These are phyloP conservation scores for Eilema sororculum DNA, from an alignment of 2,888 invertebrate species.

Conservation along the genomic window DNA sequence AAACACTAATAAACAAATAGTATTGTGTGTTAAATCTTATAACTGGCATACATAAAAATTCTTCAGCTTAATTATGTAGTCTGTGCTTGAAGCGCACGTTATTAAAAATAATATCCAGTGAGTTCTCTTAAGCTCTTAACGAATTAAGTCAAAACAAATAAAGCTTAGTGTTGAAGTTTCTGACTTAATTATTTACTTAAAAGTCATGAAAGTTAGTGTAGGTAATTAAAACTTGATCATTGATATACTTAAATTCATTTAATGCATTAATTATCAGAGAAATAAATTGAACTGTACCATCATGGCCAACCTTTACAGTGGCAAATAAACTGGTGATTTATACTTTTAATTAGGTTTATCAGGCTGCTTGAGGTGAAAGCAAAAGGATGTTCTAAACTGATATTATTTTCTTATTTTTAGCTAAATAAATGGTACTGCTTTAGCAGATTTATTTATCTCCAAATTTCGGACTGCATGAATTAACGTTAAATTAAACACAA, in stretches of 20 bases:
- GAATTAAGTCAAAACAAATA: constrained; percentile 42
- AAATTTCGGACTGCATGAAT: too few species aligned
- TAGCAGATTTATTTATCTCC: too few species aligned
- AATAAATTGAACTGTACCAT: neutral
- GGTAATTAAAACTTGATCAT: constrained; percentile 11
- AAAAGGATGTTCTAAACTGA: too few species aligned
- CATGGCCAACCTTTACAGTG: neutral
- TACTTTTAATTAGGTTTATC: neutral
- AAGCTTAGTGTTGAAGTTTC: constrained; percentile 26
- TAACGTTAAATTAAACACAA: neutral
- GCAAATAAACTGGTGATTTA: constrained; percentile 6
- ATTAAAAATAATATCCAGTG: constrained; percentile 68
- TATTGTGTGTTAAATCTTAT: constrained; percentile 64
- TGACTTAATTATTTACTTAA: constrained; percentile 13
- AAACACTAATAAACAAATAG: constrained; percentile 68
- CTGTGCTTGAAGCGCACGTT: constrained; percentile 64
- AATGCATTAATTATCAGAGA: neutral
- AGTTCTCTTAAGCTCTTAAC: constrained; percentile 24
- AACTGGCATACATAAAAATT: constrained; percentile 65
- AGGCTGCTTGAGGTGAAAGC: neutral
- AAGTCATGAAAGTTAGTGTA: neutral
- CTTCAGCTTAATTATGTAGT: constrained; percentile 67
- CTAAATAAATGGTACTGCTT: too few species aligned
- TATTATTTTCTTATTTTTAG: too few species aligned
- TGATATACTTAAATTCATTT: constrained; percentile 4